Evolutionary conservation across 2,888 invertebrate genomes (phyloP).

Genomic region (Oxyscelio sp.): DNA sequence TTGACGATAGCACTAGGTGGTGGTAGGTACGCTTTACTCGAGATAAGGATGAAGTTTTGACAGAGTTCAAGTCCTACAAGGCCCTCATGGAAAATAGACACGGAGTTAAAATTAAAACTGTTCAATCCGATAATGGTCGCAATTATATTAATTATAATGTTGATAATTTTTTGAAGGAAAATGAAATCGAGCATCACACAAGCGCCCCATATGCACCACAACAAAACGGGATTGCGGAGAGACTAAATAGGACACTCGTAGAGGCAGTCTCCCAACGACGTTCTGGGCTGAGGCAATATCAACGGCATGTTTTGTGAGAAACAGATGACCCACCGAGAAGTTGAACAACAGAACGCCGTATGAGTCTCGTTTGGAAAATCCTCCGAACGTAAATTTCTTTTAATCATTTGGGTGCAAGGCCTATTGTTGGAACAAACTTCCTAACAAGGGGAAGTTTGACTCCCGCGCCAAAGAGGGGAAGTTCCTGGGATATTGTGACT

Average conservation of each 20-base stretch:
- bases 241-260: constrained; percentile 78
- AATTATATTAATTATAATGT: too few relatives aligned
- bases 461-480: background rate
- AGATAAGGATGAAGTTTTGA: background rate
- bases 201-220: constrained; percentile 9
- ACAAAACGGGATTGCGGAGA: constrained; percentile 77
- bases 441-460: constrained; percentile 19
- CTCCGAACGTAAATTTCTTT: constrained; percentile 69
- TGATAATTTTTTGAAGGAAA: too few relatives aligned
- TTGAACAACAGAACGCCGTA: constrained; percentile 25
- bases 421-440: background rate
- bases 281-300: constrained; percentile 80
- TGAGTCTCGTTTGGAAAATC: constrained; percentile 57
- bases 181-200: too few relatives aligned
- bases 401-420: constrained; percentile 74
- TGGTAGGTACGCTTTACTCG: background rate
- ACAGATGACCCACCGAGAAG: constrained; percentile 74
- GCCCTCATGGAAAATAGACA: background rate
- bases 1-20: background rate
- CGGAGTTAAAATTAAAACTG: background rate
- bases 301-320: constrained; percentile 77
- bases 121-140: too few relatives aligned
- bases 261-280: constrained; percentile 73
- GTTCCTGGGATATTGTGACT: constrained; percentile 13
- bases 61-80: background rate